These are phyloP conservation scores for Drosophila elegans DNA, from an alignment of 1,140 invertebrate species.

Conservation along the genomic window DNA sequence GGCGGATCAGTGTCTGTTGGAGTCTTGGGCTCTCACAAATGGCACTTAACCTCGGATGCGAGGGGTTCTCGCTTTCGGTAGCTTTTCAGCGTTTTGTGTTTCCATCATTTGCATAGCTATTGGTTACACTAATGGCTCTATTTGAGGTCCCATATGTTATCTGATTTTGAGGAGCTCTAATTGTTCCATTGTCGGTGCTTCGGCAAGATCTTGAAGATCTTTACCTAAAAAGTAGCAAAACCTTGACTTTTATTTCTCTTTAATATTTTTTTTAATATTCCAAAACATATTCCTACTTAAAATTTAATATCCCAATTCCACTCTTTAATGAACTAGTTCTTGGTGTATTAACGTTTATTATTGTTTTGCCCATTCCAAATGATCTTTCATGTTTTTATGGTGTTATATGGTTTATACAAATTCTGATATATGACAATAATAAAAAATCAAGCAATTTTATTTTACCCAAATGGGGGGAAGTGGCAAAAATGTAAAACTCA, in stretches of 20 bases:
- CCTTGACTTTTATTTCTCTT: constrained; percentile 3
- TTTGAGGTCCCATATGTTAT: constrained; percentile 23
- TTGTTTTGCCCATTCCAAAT: not conserved
- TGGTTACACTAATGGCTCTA: constrained; percentile 31
- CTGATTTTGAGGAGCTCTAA: not conserved
- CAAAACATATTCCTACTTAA: constrained; percentile 9
- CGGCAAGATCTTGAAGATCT: not conserved
- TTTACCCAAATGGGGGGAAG: too few species aligned
- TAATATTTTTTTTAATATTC: constrained; percentile 19
- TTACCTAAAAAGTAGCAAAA: not conserved
- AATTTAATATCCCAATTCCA: not conserved
- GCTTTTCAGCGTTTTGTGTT: constrained; percentile 40
- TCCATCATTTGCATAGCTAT: constrained; percentile 35
- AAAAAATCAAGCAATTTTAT: too few species aligned
- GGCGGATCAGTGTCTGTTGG: constrained; percentile 39
- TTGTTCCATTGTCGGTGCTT: not conserved
- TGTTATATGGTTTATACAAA: not conserved
- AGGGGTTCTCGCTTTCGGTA: constrained; percentile 18
- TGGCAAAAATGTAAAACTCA: too few species aligned
- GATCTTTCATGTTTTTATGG: too few species aligned
- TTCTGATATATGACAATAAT: not conserved
- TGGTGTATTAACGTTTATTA: constrained; percentile 1
- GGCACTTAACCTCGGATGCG: constrained; percentile 3
- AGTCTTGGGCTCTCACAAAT: constrained; percentile 11
- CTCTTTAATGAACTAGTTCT: constrained; percentile 1